Evolutionary conservation across 2,888 invertebrate species (phyloP).

Genomic region (Chrysina gloriosa): DNA sequence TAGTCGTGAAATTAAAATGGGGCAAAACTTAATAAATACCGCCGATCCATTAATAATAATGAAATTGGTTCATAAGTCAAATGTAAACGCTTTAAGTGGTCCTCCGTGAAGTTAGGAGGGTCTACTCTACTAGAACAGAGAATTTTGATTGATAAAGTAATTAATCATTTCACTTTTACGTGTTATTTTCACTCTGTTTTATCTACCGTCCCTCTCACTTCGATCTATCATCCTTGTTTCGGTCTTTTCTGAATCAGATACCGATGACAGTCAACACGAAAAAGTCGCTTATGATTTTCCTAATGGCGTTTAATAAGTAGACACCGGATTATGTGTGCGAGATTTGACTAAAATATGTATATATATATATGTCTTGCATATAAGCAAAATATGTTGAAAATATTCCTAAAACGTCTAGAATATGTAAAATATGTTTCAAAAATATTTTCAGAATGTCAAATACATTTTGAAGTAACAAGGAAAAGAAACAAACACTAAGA

Average conservation of each 20-base stretch:
- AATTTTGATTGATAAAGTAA: conserved; percentile 55
- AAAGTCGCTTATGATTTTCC: conserved; percentile 28
- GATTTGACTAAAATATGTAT: too few relatives aligned
- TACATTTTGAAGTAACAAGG: too few relatives aligned
- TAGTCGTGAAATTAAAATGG: conserved; percentile 25
- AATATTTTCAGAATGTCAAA: too few relatives aligned
- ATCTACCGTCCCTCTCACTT: neutral
- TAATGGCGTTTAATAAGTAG: conserved; percentile 38
- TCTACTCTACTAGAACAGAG: conserved; percentile 38
- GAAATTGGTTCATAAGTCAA: conserved; percentile 46
- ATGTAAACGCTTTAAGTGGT: conserved; percentile 46
- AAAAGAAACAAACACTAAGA: too few relatives aligned
- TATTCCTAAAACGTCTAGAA: too few relatives aligned
- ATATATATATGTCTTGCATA: too few relatives aligned
- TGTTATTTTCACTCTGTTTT: conserved; percentile 14
- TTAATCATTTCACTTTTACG: conserved; percentile 54
- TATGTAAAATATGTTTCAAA: too few relatives aligned
- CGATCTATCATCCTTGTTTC: neutral
- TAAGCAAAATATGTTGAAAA: too few relatives aligned
- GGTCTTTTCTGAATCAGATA: neutral
- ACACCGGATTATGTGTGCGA: too few relatives aligned
- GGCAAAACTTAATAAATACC: conserved; percentile 36
- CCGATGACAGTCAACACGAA: conserved; percentile 26
- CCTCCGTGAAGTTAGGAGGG: conserved; percentile 36
- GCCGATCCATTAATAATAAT: conserved; percentile 46